Percentiles rank a stretch among this genome's conserved stretches.
These are phyloP conservation scores for Monomorium pharaonis DNA, from an alignment of 1,140 invertebrate species.

Conservation along the genomic window DNA sequence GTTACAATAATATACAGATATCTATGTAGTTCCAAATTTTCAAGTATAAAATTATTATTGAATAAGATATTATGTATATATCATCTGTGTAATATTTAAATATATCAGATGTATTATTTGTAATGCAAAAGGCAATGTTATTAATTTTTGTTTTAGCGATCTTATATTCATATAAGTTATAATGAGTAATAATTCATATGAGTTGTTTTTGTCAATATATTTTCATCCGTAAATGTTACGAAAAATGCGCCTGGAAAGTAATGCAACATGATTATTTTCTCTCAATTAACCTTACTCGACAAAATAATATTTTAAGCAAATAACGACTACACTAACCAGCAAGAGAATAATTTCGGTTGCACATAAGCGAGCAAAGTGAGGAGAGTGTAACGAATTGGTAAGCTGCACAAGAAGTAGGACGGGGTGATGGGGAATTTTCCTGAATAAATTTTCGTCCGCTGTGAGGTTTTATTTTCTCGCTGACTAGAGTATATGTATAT, in stretches of 20 bases:
- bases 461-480: too few relatives aligned
- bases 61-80: not conserved
- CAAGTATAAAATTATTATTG: not conserved
- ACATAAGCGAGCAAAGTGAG: too few relatives aligned
- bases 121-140: not conserved
- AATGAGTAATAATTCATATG: not conserved
- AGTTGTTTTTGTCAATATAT: not conserved
- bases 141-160: conserved; percentile 11
- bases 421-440: too few relatives aligned
- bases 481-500: not conserved
- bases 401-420: too few relatives aligned
- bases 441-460: too few relatives aligned
- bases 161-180: too few relatives aligned
- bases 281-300: not conserved
- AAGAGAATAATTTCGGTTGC: too few relatives aligned
- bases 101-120: conserved; percentile 25
- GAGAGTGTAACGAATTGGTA: too few relatives aligned
- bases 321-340: too few relatives aligned
- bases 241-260: not conserved
- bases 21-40: conserved; percentile 1
- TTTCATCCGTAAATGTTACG: not conserved
- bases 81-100: conserved; percentile 13
- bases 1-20: conserved; percentile 20
- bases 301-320: conserved; percentile 1
- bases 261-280: not conserved